These are phyloP conservation scores for Macroramphosus scolopax DNA, from an alignment of 2,797 vertebrate species.

Conservation along the genomic window DNA sequence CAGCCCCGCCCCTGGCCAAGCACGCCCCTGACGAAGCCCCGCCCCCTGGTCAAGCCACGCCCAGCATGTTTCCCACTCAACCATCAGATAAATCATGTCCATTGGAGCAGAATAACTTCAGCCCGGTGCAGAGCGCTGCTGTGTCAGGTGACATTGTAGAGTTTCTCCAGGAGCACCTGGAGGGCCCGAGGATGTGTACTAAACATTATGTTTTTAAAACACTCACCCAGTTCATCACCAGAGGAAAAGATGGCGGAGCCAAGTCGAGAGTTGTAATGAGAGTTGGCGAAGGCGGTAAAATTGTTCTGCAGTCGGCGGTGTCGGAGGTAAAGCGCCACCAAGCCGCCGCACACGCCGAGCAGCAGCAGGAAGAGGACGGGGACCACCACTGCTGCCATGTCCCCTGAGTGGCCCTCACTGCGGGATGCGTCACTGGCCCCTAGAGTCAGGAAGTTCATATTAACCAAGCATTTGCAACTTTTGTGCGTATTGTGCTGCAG, in stretches of 20 bases:
- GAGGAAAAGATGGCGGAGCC: constrained; percentile 97
- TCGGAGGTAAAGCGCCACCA: constrained; percentile 86
- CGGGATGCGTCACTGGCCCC: constrained; percentile 63
- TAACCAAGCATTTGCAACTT: too few relatives aligned
- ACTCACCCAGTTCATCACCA: constrained; percentile 91
- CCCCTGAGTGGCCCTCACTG: constrained; percentile 56
- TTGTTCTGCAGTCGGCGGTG: constrained; percentile 94
- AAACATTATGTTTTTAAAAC: too few relatives aligned
- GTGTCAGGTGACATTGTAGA: too few relatives aligned
- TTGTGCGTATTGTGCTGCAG: too few relatives aligned
- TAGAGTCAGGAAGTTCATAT: constrained; percentile 47
- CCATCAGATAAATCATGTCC: too few relatives aligned
- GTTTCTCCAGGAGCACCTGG: constrained; percentile 72
- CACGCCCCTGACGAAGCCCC: too few relatives aligned
- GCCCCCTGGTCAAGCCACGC: too few relatives aligned
- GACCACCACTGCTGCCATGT: constrained; percentile 90
- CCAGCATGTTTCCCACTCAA: too few relatives aligned
- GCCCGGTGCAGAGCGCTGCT: too few relatives aligned
- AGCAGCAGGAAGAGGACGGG: constrained; percentile 92
- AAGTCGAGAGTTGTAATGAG: constrained; percentile 96
- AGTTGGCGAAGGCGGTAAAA: constrained; percentile 95
- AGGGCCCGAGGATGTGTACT: too few relatives aligned
- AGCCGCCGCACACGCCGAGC: constrained; percentile 83
- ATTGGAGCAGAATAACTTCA: too few relatives aligned
- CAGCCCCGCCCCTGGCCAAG: too few relatives aligned